Evolutionary conservation across 2,888 invertebrate genomes (phyloP), one percentile per base, ranked within the genome.

Genomic region (Exephanes ischioxanthus): DNA sequence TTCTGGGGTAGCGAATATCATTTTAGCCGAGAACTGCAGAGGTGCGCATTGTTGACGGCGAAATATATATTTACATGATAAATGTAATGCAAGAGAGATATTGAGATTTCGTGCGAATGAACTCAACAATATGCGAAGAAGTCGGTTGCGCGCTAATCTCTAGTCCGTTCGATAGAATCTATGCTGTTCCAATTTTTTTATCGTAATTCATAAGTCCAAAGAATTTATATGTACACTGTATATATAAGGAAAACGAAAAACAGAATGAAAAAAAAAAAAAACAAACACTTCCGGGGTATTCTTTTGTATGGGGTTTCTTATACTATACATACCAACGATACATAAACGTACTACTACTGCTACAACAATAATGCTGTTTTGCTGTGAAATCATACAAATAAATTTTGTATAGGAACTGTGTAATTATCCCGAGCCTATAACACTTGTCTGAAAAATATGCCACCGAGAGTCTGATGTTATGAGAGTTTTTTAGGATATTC

Each of bases 351-450:
- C 53, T 63, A 71, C 72, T 53, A 75, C 48, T 45, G 80, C 67
- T 78, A 55, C 51, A 77, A 85, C 51, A 72, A 85, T 76, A 85
- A 81, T 87, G 80, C 83, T 88, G 81, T 81, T 87, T 81, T 78
- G 71, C 77, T 86, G 87, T 86, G 83, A 86, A 84, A 55, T 83
- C 73, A 83, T 82, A 84, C 68, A 84, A 88, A 87, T 87, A 87
- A 89, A 87, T 87, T 88, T 88, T 87, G 77, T 88, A 89, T 87
- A 88, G 83, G 80, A 88, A 81, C 53, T 73, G 80, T 79, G 66
- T 76, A 77, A 80, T 58, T 55, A 45, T 45, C 61, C 71, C 76
- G 75, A 82, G 82, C 58, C 76, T 83, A 19, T 41, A 45, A 63
- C 71, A 55, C 55, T 73, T 6, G 61, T 61, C 66, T 61, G 11